phyloP scores from a whole-genome alignment of 1,140 invertebrate species.

The Rhopalosiphum padi region DNA sequence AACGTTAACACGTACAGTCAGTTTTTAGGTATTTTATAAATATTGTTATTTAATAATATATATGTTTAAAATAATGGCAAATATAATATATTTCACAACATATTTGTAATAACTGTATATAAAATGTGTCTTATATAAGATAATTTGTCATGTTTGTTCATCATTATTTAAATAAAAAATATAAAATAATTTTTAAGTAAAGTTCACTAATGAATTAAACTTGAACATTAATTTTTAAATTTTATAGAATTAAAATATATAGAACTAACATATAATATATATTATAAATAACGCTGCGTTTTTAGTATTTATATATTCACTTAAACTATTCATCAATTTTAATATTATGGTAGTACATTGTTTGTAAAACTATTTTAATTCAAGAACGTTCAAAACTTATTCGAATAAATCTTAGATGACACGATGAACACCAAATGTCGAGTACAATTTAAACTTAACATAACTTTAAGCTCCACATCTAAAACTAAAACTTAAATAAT shows the following conservation, averaged over 20 bases:
- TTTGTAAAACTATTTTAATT: constrained; percentile 34
- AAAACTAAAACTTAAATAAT: background rate
- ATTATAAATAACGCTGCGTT: background rate
- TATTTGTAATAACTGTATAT: background rate
- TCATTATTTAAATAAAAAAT: background rate
- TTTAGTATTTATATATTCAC: background rate
- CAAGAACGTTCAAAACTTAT: background rate
- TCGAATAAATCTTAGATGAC: constrained; percentile 14
- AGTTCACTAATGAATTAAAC: background rate
- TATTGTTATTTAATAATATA: background rate
- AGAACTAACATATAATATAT: background rate
- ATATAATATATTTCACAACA: background rate
- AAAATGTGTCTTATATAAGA: background rate
- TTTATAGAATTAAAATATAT: background rate
- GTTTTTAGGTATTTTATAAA: background rate
- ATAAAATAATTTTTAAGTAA: background rate
- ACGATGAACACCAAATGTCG: background rate
- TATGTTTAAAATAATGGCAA: background rate
- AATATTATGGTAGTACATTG: background rate
- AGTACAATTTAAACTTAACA: constrained; percentile 10
- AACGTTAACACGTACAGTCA: background rate
- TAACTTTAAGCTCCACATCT: background rate
- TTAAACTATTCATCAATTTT: background rate
- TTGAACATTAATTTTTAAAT: background rate
- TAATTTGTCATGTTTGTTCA: background rate